phyloP scores from a whole-genome alignment of 2,888 invertebrate species.

The Tipula helvola region DNA sequence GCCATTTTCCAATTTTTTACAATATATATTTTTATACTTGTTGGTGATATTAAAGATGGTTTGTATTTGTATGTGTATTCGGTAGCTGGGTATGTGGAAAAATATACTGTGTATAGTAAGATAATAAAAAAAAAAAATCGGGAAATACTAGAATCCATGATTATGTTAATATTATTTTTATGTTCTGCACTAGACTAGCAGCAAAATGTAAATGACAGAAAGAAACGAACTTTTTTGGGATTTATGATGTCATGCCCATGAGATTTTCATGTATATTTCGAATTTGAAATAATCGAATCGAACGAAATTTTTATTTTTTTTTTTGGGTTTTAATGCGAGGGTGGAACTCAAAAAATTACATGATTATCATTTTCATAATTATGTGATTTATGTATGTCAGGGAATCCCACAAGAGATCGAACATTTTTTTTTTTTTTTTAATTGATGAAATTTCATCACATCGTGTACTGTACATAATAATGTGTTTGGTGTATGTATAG shows the following conservation, averaged over 20 bases:
- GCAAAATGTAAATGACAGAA: not conserved
- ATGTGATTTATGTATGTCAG: not conserved
- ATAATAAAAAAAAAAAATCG: not conserved
- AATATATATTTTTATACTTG: not conserved
- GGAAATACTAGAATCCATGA: not conserved
- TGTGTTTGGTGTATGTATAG: no score
- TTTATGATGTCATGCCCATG: not conserved
- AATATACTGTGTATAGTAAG: no score
- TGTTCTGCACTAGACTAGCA: not conserved
- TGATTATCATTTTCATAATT: not conserved
- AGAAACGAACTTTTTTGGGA: not conserved
- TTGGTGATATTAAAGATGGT: not conserved
- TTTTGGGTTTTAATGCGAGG: not conserved
- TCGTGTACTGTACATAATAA: not conserved
- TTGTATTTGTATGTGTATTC: not conserved
- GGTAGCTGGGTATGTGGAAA: not conserved
- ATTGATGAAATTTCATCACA: not conserved
- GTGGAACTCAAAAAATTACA: not conserved
- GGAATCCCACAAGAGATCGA: not conserved
- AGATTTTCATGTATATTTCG: not conserved
- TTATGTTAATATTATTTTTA: not conserved
- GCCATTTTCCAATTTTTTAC: not conserved
- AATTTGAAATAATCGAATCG: not conserved
- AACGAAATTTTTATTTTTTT: not conserved
- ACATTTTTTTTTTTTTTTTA: not conserved